A percentile compares a stretch with the other conserved stretches of the same genome.
Conservation (phyloP, 2,113 vertebrate genomes). For the Pycnonotus jocosus region DNA sequence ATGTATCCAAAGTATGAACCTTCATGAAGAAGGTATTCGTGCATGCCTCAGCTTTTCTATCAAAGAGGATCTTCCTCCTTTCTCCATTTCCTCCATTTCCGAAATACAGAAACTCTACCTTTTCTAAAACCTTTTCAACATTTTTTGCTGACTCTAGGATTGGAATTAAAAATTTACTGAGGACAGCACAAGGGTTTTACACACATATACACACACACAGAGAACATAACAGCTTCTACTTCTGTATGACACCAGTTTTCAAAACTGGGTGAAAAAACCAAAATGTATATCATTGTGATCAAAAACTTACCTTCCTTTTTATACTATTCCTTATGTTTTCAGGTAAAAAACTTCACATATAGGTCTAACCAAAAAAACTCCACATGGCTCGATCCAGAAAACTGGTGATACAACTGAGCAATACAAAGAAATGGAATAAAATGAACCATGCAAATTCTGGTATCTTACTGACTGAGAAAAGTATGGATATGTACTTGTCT, state of each 20-base stretch:
- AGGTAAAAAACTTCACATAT: background rate
- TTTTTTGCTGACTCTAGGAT: background rate
- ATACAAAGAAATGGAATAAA: background rate
- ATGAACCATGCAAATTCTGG: background rate
- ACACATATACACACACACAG: too few relatives aligned
- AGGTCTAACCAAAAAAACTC: background rate
- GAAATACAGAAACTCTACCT: rapidly evolving
- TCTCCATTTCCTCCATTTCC: background rate
- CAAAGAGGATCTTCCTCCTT: background rate
- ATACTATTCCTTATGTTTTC: background rate
- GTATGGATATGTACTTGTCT: background rate
- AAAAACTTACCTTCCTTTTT: background rate
- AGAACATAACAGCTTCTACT: too few relatives aligned
- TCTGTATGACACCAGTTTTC: background rate
- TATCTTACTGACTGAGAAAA: background rate
- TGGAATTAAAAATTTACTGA: background rate
- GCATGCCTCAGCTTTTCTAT: background rate
- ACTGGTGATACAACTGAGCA: background rate
- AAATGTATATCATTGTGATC: background rate
- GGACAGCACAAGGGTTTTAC: background rate
- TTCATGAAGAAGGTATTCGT: background rate
- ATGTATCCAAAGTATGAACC: background rate
- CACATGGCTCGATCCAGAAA: background rate
- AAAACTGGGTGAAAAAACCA: background rate
- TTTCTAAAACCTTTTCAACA: background rate